Evolutionary conservation across 1,140 invertebrate species (phyloP), one percentile per base, ranked within the genome.

Genomic region (Drosophila parvula): DNA sequence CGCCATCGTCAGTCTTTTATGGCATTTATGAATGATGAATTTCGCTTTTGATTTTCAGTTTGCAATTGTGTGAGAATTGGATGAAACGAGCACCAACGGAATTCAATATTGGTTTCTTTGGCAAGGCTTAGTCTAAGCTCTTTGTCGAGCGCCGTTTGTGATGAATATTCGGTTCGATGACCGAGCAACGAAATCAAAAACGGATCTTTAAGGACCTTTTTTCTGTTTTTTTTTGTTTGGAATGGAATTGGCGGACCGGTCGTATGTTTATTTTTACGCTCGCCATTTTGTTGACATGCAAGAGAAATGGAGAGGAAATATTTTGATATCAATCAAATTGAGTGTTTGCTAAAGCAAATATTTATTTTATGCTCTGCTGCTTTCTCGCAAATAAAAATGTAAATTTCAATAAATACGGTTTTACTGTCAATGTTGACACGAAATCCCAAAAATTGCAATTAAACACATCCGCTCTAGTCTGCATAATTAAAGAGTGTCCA

Each of bases 11-110:
- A 34, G 48, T 53, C 47, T 65, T 79, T 74, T 85, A 81, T 64
- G 62, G 59, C 83, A 59, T 78, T 86, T 83, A 80, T 89, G 79
- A 79, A 89, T 89, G 84, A 89, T 89, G 77, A 83, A 83, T 86
- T 70, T 63, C 68, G 77, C 62, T 60, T 89, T 86, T 73, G 69
- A 71, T 73, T 73, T 88, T 88, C 67, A 82, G 76, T 79, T 74
- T 79, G 67, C 80, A 78, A 78, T 78, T 78, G 76, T 71, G 48
- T 67, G 59, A 67, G 65, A 77, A 79, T 86, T 70, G 77, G 67
- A 86, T 68, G 63, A 88, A 86, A 82, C 64, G 79, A 36, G 67
- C 57, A 22, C 22, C 53, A 75, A 75, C 61, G 69, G 47, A 41
- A 58, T 78, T 69, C 65, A 47, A 64, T 68, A 67, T 70, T 56